Evolutionary conservation across 2,113 vertebrate species (phyloP).

Genomic region (Paralichthys olivaceus): DNA sequence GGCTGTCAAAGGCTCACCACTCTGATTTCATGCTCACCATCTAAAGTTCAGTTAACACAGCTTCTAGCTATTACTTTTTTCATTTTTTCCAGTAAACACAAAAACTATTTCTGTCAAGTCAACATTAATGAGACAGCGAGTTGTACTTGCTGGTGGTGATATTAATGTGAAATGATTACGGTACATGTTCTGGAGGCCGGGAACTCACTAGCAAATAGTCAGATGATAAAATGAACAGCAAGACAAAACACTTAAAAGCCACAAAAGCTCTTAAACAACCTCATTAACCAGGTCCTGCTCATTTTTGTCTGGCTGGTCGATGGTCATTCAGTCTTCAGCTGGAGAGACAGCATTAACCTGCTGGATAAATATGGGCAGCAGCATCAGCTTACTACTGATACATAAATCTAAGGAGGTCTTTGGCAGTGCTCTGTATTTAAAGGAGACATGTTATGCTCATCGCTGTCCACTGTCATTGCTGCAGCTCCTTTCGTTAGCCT

Average conservation of each 20-base stretch:
- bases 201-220: not conserved
- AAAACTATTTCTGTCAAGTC: not conserved
- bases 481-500: too few relatives aligned
- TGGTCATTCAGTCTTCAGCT: not conserved
- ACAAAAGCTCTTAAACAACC: not conserved
- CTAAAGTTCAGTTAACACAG: not conserved
- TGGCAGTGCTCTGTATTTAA: not conserved
- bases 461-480: not conserved
- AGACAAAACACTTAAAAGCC: not conserved
- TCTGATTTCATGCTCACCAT: constrained; percentile 1
- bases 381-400: not conserved
- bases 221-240: constrained; percentile 9
- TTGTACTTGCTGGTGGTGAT: not conserved
- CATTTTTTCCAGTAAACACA: not conserved
- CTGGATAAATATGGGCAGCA: constrained; percentile 2
- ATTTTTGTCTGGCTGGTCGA: constrained; percentile 11
- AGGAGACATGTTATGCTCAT: not conserved
- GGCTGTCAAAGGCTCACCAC: constrained; percentile 20
- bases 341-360: not conserved
- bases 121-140: not conserved
- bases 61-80: not conserved
- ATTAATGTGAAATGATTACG: not conserved
- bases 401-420: not conserved
- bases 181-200: too few relatives aligned
- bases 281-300: constrained; percentile 5